phyloP scores from a whole-genome alignment of 2,113 vertebrate genomes.

The Aramus guarauna region DNA sequence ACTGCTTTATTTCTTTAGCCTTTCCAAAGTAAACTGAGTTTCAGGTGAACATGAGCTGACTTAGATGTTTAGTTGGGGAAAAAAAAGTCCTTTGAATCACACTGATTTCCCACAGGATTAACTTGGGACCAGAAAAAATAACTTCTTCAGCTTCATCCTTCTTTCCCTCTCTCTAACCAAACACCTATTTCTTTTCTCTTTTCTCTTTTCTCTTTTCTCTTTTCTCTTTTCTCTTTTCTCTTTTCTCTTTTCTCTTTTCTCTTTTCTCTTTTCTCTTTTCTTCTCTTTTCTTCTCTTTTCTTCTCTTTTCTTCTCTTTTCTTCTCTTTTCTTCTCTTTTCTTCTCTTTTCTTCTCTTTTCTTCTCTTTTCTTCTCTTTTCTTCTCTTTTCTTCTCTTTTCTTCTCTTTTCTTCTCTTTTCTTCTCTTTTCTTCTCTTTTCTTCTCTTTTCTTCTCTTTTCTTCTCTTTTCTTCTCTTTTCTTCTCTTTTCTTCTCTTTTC shows the following conservation, averaged over 20 bases:
- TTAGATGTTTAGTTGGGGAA: background rate
- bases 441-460: no score
- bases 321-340: no score
- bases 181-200: background rate
- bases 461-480: no score
- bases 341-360: background rate
- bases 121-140: background rate
- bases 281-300: no score
- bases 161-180: background rate
- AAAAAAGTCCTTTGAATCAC: background rate
- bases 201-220: no score
- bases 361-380: no score
- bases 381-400: no score
- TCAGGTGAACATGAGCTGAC: background rate
- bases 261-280: background rate
- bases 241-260: no score
- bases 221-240: background rate
- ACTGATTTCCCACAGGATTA: slow-evolving; percentile 23
- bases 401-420: no score
- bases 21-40: slow-evolving; percentile 1
- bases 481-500: no score
- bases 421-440: no score
- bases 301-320: no score
- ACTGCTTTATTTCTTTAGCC: slow-evolving; percentile 11
- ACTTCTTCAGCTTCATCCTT: background rate